These are phyloP conservation scores for Catharus ustulatus DNA, from an alignment of 2,797 vertebrate genomes.

Conservation along the genomic window DNA sequence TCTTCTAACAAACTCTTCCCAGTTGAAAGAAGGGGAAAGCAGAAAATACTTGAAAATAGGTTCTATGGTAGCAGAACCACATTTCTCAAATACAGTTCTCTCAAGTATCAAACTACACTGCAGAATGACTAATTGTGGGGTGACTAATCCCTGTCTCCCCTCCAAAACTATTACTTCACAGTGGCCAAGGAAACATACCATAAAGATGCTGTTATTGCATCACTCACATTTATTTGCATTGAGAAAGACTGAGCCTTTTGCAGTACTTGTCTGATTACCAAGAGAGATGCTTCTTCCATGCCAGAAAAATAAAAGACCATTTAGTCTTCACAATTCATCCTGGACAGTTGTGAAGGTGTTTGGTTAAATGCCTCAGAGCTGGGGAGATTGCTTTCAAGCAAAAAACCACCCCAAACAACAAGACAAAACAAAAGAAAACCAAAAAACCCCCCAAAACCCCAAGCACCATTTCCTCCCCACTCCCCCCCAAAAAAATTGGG, in stretches of 20 bases:
- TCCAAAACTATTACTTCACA: slow-evolving; percentile 54
- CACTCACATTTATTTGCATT: slow-evolving; percentile 8
- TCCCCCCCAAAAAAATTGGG: not conserved
- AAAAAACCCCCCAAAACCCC: no score
- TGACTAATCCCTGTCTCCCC: slow-evolving; percentile 59
- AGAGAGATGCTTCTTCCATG: not conserved
- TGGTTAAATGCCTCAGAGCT: not conserved
- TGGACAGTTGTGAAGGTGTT: not conserved
- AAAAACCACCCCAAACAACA: not conserved
- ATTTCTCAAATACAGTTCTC: slow-evolving; percentile 49
- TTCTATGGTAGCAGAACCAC: not conserved
- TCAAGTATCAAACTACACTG: slow-evolving; percentile 25
- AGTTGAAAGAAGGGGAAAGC: not conserved
- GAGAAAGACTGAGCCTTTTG: slow-evolving; percentile 13
- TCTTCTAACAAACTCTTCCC: not conserved
- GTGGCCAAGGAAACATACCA: slow-evolving; percentile 53
- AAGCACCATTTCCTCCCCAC: rapidly evolving
- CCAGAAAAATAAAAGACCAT: not conserved
- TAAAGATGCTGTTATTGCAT: slow-evolving; percentile 47
- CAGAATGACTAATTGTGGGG: slow-evolving; percentile 56
- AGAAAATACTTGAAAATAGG: slow-evolving; percentile 23
- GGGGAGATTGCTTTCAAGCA: not conserved
- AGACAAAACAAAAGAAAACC: not conserved
- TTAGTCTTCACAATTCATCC: not conserved
- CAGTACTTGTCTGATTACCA: not conserved